Conservation (phyloP, 2,797 vertebrate species). For the Aselliscus stoliczkanus region DNA sequence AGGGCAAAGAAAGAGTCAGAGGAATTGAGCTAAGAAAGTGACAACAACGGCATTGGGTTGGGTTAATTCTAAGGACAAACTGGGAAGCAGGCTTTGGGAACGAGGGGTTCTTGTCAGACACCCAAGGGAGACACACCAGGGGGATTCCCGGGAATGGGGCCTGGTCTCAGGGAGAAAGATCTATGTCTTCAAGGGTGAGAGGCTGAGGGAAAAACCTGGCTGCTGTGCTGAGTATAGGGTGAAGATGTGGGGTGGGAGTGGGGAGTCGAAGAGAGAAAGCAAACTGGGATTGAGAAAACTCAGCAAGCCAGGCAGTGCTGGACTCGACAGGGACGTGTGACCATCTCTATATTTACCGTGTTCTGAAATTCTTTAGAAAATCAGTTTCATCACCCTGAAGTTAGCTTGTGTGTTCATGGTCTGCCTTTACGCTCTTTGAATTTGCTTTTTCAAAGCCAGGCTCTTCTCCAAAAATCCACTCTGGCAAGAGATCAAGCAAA, state of each 20-base stretch:
- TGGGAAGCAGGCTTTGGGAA: background rate
- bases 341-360: background rate
- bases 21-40: background rate
- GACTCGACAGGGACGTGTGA: background rate
- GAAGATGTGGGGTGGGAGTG: background rate
- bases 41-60: background rate
- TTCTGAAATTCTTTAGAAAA: background rate
- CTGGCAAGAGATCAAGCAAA: slow-evolving; percentile 45
- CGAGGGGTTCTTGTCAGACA: background rate
- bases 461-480: slow-evolving; percentile 21
- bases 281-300: background rate
- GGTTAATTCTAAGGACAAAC: background rate
- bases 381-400: background rate
- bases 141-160: background rate
- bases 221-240: background rate
- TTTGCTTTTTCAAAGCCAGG: slow-evolving; percentile 34
- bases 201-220: background rate
- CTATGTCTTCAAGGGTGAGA: background rate
- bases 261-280: background rate
- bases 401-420: background rate
- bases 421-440: background rate
- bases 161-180: background rate
- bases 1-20: background rate
- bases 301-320: background rate
- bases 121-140: background rate